Conservation (phyloP, 2,113 vertebrate genomes). For the Capreolus pygargus region DNA sequence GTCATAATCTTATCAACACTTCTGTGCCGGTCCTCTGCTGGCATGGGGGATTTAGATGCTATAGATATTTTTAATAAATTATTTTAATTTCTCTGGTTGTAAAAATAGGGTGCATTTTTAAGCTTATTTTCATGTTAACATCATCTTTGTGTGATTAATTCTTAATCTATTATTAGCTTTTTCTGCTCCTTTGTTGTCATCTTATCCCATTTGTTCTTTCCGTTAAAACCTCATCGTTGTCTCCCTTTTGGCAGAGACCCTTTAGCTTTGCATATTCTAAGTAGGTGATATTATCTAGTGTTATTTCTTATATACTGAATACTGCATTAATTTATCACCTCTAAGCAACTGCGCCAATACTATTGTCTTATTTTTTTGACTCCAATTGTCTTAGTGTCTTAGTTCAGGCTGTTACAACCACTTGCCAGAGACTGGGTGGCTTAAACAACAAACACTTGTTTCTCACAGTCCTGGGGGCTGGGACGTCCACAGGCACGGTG, state of each 20-base stretch:
- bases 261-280: slow-evolving; percentile 72
- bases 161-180: slow-evolving; percentile 67
- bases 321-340: slow-evolving; percentile 61
- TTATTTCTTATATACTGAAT: slow-evolving; percentile 62
- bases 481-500: not conserved
- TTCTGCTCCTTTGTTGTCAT: slow-evolving; percentile 58
- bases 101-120: slow-evolving; percentile 52
- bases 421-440: not conserved
- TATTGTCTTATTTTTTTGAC: slow-evolving; percentile 5
- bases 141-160: slow-evolving; percentile 63
- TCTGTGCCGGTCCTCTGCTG: slow-evolving; percentile 35
- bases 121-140: slow-evolving; percentile 63
- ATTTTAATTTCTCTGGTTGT: slow-evolving; percentile 67
- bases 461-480: not conserved
- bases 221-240: slow-evolving; percentile 62
- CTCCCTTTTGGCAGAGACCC: slow-evolving; percentile 68
- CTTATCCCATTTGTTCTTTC: slow-evolving; percentile 68
- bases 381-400: slow-evolving; percentile 15
- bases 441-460: not conserved
- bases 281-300: slow-evolving; percentile 69
- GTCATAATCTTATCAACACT: slow-evolving; percentile 50
- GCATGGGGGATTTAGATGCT: slow-evolving; percentile 46
- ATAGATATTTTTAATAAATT: slow-evolving; percentile 71
- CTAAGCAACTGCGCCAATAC: slow-evolving; percentile 36
- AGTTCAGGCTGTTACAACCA: not conserved